Percentiles rank a stretch among this genome's conserved stretches.
These are phyloP conservation scores for Coranthus polyacanthus DNA, from an alignment of 2,797 vertebrate species.

Conservation along the genomic window DNA sequence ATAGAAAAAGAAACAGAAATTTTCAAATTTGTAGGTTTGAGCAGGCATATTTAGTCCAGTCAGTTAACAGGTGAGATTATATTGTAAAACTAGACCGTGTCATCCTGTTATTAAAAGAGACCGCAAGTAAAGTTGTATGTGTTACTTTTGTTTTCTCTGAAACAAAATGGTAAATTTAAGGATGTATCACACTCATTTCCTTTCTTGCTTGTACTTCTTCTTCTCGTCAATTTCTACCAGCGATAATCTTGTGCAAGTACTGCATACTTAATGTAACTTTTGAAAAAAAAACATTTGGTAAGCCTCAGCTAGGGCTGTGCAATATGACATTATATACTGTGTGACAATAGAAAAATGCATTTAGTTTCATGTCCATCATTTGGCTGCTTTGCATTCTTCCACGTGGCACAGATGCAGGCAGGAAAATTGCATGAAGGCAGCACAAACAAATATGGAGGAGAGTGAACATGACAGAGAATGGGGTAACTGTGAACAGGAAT, in stretches of 20 bases:
- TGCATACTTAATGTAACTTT: background rate
- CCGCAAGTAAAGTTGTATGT: background rate
- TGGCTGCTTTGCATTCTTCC: too few species aligned
- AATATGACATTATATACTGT: too few species aligned
- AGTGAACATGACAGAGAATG: too few species aligned
- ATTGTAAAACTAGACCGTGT: background rate
- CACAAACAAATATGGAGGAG: too few species aligned
- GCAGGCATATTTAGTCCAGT: background rate
- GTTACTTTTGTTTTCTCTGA: background rate
- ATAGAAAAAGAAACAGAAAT: too few species aligned
- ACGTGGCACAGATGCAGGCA: too few species aligned
- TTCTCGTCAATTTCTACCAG: background rate
- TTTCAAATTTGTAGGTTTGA: background rate
- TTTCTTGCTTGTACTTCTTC: slow-evolving; percentile 28
- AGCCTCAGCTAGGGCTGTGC: background rate
- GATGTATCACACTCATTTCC: slow-evolving; percentile 8
- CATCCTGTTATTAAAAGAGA: background rate
- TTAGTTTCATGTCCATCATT: too few species aligned
- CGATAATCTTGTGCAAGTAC: background rate
- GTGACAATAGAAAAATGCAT: too few species aligned
- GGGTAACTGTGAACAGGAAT: too few species aligned
- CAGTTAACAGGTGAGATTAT: background rate
- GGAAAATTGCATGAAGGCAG: too few species aligned
- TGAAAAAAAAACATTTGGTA: slow-evolving; percentile 17
- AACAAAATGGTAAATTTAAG: background rate